Conservation (phyloP, 2,888 invertebrate species). For the Stenolophus ochropezus region DNA sequence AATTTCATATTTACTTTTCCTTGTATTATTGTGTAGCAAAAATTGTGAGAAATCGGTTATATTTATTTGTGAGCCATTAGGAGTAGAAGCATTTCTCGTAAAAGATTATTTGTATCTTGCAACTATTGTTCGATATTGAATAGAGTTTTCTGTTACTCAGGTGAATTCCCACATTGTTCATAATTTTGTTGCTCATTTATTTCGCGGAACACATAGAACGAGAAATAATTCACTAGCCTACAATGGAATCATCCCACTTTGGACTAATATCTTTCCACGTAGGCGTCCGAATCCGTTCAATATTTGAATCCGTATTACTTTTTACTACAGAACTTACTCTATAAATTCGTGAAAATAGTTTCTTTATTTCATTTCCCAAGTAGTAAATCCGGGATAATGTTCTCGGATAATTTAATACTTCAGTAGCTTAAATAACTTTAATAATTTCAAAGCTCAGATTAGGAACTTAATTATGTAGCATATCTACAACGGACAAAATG, state of each 20-base stretch:
- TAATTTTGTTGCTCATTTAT: not conserved
- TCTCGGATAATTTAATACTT: constrained; percentile 8
- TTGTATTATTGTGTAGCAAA: too few relatives aligned
- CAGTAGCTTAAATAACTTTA: not conserved
- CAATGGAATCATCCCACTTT: not conserved
- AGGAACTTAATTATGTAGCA: not conserved
- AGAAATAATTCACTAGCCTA: not conserved
- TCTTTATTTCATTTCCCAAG: not conserved
- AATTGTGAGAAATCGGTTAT: too few relatives aligned
- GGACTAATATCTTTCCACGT: not conserved
- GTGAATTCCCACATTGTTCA: not conserved
- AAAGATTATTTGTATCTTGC: not conserved
- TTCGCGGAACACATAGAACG: not conserved
- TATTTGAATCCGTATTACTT: constrained; percentile 8
- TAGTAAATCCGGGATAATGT: not conserved
- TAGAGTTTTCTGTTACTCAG: not conserved
- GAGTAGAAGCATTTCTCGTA: not conserved
- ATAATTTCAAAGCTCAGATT: not conserved
- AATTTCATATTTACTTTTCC: too few relatives aligned
- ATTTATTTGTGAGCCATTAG: too few relatives aligned
- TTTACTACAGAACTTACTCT: not conserved
- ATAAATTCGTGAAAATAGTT: not conserved
- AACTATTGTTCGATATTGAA: not conserved
- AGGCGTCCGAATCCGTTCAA: not conserved
- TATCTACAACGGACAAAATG: not conserved